Evolutionary conservation across 2,113 vertebrate species (phyloP), one percentile per base, ranked within the genome.

Genomic region (Stictonetta naevosa): DNA sequence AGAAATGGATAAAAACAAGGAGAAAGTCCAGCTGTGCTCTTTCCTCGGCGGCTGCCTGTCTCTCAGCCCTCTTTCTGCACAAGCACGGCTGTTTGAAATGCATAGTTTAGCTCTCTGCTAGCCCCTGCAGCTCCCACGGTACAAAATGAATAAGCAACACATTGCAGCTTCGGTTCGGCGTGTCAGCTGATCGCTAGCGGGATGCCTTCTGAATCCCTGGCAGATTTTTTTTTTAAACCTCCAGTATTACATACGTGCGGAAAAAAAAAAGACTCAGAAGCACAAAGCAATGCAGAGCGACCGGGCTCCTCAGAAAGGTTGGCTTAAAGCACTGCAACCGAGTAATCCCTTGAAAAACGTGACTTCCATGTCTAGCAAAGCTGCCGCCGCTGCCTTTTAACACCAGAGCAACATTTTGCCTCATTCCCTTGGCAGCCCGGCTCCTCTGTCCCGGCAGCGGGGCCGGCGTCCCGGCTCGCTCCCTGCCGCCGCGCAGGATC

Each of bases 1-100:
- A 98, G 98, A 98, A 98, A 98, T 98, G 99, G 98, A 98, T 98
- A 98, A 99, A 99, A 99, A 99, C 98, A 98, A 98, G 98, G 98
- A 98, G 98, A 98, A 98, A 98, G 98, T 98, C 98, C 98, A 95
- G 97, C 97, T 98, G 98, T 96, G 98, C 98, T 98, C 97, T 97
- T 95, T 97, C 98, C 94, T 97, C 97, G 97, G 97, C 97, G 95
- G 98, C 98, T 97, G 98, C 97, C 97, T 98, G 96, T 97, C 96
- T 97, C 97, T 98, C 98, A 97, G 95, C 98, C 98, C 98, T 97
- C 97, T 98, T 98, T 97, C 98, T 98, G 98, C 98, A 98, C 98
- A 97, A 98, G 98, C 98, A 97, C 98, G 83, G 98, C 98, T 97
- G 98, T 98, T 97, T 97, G 98, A 98, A 98, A 98, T 98, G 98